Evolutionary conservation across 2,797 vertebrate species (phyloP), one percentile per base, ranked within the genome.

Genomic region (Lophotriccus pileatus): DNA sequence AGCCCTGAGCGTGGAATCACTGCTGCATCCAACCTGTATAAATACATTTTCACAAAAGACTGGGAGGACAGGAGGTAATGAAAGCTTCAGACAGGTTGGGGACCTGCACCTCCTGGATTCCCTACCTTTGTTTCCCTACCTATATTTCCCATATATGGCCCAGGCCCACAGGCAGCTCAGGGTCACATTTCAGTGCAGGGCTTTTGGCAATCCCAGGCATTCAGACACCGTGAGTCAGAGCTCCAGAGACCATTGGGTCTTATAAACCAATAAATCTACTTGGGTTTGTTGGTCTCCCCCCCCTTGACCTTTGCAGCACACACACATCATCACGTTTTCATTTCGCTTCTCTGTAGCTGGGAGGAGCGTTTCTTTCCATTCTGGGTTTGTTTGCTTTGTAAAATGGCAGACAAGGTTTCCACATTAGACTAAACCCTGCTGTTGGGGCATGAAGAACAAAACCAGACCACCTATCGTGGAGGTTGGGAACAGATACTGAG

Each of bases 201-300:
- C 50, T 75, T 25, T 55, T 96, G 93, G 87, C 90, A 93, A 84
- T 73, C n/a, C 83, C 83, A 59, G 43, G 28, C 94, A 88, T 94
- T 95, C 93, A 95, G 59, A 47, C 62, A 63, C 9, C 21, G 2
- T 93, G 88, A 95, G 91, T 89, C 95, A 96, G 95, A 59, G 69
- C 89, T 94, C 73, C 79, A 96, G 85, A 50, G 91, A 91, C 24
- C 87, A 73, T 2, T 55, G 39, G 43, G 32, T 1, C 83, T 88
- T 75, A 66, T 34, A 84, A 94, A 88, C 59, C 72, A 87, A 56
- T 32, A 62, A 46, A 85, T 83, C 78, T 32, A 7, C 25, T 77
- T 79, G 30, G 28, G 32, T 53, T 50, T 55, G 5, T 1, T 37
- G 14, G 14, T 1, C 44, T 17, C 25, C 47, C 47, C 47, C 47